phyloP scores from a whole-genome alignment of 2,113 vertebrate species.

The Martes martes region DNA sequence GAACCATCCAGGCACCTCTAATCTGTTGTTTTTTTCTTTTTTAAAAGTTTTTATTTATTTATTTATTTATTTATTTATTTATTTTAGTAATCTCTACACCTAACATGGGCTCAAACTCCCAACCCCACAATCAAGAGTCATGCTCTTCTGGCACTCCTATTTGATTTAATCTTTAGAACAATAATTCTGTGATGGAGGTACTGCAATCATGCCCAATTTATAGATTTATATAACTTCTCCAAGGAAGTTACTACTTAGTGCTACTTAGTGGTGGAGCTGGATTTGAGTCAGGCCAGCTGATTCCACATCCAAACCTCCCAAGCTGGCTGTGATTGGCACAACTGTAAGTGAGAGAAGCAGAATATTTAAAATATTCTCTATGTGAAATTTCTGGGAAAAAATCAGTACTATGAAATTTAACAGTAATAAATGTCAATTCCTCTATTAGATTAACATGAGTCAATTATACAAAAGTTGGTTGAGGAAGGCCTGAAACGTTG shows the following conservation, averaged over 20 bases:
- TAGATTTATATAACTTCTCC: background rate
- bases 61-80: background rate
- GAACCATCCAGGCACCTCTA: background rate
- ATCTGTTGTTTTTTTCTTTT: background rate
- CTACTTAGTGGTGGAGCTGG: background rate
- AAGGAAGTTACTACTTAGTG: background rate
- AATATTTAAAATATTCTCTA: constrained; percentile 1
- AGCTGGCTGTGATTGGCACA: background rate
- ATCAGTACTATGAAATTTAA: constrained; percentile 38
- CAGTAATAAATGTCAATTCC: background rate
- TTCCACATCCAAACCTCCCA: background rate
- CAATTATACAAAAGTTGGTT: background rate
- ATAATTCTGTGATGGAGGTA: background rate
- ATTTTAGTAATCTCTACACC: background rate
- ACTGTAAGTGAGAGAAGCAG: background rate
- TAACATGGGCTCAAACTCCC: background rate
- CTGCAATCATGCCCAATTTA: background rate
- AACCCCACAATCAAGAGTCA: background rate
- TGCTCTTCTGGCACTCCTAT: background rate
- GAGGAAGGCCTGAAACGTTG: background rate
- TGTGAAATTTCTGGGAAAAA: constrained; percentile 14
- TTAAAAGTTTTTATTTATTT: background rate
- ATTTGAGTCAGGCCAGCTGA: background rate
- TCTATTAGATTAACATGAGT: constrained; percentile 25
- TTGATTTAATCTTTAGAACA: background rate